Evolutionary conservation across 64 coral and sea anemone species (phyloP), one percentile per base, ranked within the genome.

Genomic region (Porites australiensis): DNA sequence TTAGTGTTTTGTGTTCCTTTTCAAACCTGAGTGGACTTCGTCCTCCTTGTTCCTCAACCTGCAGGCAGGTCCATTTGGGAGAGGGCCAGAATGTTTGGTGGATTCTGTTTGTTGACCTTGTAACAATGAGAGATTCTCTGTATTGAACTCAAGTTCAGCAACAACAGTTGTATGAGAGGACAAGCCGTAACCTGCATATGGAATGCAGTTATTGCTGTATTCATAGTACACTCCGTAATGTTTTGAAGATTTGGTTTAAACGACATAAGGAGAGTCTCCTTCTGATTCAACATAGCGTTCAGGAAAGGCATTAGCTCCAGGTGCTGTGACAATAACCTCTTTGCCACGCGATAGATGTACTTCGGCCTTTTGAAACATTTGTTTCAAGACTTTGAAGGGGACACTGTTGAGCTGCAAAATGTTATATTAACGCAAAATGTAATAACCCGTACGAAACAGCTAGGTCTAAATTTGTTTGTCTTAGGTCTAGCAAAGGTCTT

Each of bases 1-100:
- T 88, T 77, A 78, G 58, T 94, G 85, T 94, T 88, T 44, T 49
- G 0, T 46, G 79, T 27, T n/a, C 84, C 92, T 70, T 87, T 94
- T 72, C 92, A 46, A 55, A 61, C n/a, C 45, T 94, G 86, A 43
- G 92, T 94, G 14, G 92, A 75, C 46, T 79, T 88, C 0, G 84
- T 79, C 22, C 79, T 49, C 65, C 89, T 94, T 9, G n/a, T 71
- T 3, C 88, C 88, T n/a, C 74, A 44, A 50, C 87, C 60, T 27
- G 20, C 2, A 19, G 93, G 79, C 50, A 95, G 64, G 52, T 89
- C 93, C 50, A 95, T 63, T 52, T 52, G 72, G 45, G 64, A 48
- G 44, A 90, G 60, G 19, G 71, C 58, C 48, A 27, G 58, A 50
- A 85, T 52, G 20, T 49, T 90, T 70, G 69, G 6, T 55, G 70